phyloP scores from a whole-genome alignment of 2,797 vertebrate genomes.

The Diglossa cyanea region DNA sequence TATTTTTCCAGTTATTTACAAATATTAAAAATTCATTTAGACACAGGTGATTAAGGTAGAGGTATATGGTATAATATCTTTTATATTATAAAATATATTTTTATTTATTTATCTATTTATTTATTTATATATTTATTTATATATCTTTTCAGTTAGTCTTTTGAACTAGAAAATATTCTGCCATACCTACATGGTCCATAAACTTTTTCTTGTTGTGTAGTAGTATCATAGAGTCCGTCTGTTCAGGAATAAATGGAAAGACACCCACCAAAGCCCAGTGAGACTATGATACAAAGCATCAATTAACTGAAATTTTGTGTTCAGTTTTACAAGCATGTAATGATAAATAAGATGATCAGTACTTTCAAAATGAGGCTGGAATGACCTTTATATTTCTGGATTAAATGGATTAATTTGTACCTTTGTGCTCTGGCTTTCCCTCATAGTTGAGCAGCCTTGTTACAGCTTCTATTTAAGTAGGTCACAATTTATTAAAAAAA shows the following conservation, averaged over 20 bases:
- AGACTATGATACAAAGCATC: neutral
- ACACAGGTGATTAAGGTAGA: neutral
- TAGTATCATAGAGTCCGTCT: neutral
- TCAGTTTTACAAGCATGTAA: neutral
- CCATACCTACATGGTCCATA: neutral
- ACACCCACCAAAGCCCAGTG: neutral
- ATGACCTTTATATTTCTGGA: neutral
- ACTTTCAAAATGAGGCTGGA: neutral
- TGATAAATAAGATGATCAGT: neutral
- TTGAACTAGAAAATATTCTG: neutral
- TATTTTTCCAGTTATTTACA: neutral
- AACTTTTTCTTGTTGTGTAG: neutral
- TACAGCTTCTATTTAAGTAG: slow-evolving; percentile 9
- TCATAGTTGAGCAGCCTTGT: neutral
- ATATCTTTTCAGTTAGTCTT: neutral
- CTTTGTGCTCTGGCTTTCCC: neutral
- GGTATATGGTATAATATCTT: neutral
- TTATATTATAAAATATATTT: neutral
- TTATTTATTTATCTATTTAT: too few species aligned
- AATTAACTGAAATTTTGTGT: neutral
- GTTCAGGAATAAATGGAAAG: neutral
- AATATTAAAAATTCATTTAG: neutral
- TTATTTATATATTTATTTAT: neutral
- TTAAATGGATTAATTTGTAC: neutral
- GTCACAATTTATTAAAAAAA: neutral